Percentiles rank a stretch among this genome's conserved stretches.
Conservation (phyloP, 2,888 invertebrate genomes). For the Apoda limacodes region DNA sequence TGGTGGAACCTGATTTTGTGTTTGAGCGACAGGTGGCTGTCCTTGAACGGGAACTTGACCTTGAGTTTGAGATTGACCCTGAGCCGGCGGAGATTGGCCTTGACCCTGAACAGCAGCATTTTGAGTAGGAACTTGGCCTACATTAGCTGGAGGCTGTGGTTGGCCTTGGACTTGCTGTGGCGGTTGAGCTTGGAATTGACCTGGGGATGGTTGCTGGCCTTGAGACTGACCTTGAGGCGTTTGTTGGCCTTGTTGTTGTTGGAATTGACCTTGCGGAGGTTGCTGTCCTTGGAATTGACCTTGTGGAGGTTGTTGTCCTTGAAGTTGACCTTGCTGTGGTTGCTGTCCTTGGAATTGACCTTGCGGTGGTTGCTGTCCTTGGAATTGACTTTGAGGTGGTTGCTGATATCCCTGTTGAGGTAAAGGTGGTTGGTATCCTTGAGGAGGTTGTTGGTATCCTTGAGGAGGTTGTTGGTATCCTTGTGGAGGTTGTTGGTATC, state of each 20-base stretch:
- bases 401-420: constrained; percentile 8
- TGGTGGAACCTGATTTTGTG: constrained; percentile 10
- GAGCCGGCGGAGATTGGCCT: constrained; percentile 4
- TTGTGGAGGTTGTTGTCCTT: constrained; percentile 15
- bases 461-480: constrained; percentile 17
- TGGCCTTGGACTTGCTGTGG: constrained; percentile 19
- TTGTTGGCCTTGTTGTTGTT: constrained; percentile 17
- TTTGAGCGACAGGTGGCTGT: constrained; percentile 13
- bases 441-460: constrained; percentile 12
- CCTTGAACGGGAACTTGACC: constrained; percentile 9
- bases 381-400: constrained; percentile 12
- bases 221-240: constrained; percentile 21
- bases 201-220: constrained; percentile 20
- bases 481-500: constrained; percentile 25
- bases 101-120: constrained; percentile 11
- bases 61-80: constrained; percentile 2
- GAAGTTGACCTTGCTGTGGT: constrained; percentile 15
- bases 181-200: constrained; percentile 19
- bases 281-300: constrained; percentile 20
- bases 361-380: constrained; percentile 10
- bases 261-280: constrained; percentile 25
- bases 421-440: constrained; percentile 9
- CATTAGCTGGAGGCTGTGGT: constrained; percentile 11
- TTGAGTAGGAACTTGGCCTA: constrained; percentile 9
- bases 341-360: constrained; percentile 8